These are phyloP conservation scores for Entelurus aequoreus DNA, from an alignment of 2,113 vertebrate species.

Conservation along the genomic window DNA sequence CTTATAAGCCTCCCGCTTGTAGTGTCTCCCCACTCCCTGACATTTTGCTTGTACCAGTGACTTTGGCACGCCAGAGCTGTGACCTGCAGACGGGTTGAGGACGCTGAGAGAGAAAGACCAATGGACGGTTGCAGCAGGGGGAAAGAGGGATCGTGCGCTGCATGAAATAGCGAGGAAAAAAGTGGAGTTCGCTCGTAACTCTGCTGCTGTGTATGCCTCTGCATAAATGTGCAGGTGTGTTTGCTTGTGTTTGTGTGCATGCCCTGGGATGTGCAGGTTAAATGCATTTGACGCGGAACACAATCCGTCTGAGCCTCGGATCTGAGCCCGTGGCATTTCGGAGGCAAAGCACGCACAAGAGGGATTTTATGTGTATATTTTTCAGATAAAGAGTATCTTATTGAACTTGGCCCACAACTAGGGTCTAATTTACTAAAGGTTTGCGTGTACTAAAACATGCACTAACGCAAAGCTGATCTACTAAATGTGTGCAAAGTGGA, in stretches of 20 bases:
- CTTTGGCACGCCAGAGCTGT: conserved; percentile 58
- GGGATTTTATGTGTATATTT: background rate
- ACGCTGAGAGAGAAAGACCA: conserved; percentile 31
- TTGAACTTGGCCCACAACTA: background rate
- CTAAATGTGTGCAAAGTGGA: too few relatives aligned
- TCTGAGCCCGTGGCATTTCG: conserved; percentile 8
- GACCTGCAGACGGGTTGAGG: conserved; percentile 48
- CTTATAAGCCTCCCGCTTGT: conserved; percentile 16
- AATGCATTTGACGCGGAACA: conserved; percentile 42
- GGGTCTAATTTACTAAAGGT: too few relatives aligned
- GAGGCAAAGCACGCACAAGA: background rate
- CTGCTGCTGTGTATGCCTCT: conserved; percentile 15
- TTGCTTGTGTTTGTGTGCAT: background rate
- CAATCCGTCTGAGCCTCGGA: conserved; percentile 21
- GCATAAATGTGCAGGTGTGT: conserved; percentile 18
- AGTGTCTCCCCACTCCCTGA: conserved; percentile 45
- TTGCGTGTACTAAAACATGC: too few relatives aligned
- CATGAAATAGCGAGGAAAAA: conserved; percentile 12
- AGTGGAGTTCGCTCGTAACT: conserved; percentile 8
- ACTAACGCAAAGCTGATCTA: too few relatives aligned
- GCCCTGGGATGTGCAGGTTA: conserved; percentile 28
- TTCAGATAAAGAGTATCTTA: background rate
- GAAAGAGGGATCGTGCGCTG: conserved; percentile 6
- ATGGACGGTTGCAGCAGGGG: conserved; percentile 8
- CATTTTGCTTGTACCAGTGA: conserved; percentile 44